Percentiles rank a stretch among this genome's conserved stretches.
Evolutionary conservation across 2,888 invertebrate species (phyloP).

Genomic region (Venustoraphidia nigricollis): DNA sequence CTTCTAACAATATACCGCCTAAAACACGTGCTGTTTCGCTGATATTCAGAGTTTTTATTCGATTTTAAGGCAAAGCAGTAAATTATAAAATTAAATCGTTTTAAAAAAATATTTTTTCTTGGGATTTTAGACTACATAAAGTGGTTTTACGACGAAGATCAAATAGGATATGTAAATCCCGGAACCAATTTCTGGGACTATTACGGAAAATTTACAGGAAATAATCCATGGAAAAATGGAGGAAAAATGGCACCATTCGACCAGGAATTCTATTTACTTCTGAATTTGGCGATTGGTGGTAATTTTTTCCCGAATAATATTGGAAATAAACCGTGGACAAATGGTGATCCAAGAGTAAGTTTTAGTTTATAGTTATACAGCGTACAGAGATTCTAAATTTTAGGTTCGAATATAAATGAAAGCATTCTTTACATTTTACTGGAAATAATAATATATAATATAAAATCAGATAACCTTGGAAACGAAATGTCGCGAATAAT

Average conservation of each 20-base stretch:
- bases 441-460: too few species aligned
- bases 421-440: too few species aligned
- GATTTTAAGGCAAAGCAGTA: too few species aligned
- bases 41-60: neutral
- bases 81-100: neutral
- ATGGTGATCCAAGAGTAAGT: neutral
- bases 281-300: slow-evolving; percentile 31
- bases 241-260: slow-evolving; percentile 24
- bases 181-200: slow-evolving; percentile 1
- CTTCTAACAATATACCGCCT: too few species aligned
- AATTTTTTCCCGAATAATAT: slow-evolving; percentile 6
- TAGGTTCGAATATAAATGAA: too few species aligned
- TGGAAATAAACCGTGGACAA: slow-evolving; percentile 1
- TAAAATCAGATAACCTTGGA: too few species aligned
- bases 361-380: neutral
- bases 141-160: slow-evolving; percentile 16
- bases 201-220: slow-evolving; percentile 10
- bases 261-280: slow-evolving; percentile 20
- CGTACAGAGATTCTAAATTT: too few species aligned
- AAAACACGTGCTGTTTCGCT: too few species aligned
- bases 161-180: slow-evolving; percentile 10
- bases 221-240: slow-evolving; percentile 14
- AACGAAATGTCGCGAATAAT: too few species aligned
- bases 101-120: neutral
- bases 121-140: slow-evolving; percentile 9